These are phyloP conservation scores for Drosophila engyochracea DNA, from an alignment of 2,888 invertebrate species.

Conservation along the genomic window DNA sequence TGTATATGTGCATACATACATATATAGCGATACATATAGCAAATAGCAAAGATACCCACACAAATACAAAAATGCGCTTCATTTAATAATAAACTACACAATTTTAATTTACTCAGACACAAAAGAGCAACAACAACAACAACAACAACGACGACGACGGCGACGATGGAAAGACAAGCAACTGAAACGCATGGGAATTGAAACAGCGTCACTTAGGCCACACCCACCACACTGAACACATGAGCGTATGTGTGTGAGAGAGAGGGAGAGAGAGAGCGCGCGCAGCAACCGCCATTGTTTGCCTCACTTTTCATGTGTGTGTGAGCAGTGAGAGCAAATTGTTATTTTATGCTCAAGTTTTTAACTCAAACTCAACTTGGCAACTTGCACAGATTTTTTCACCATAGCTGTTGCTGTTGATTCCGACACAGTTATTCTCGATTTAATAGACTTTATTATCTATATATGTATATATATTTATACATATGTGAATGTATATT, in stretches of 20 bases:
- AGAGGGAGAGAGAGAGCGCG: slow-evolving; percentile 23
- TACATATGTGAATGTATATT: background rate
- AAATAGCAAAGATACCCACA: slow-evolving; percentile 50
- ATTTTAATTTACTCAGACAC: slow-evolving; percentile 83
- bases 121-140: slow-evolving; percentile 38
- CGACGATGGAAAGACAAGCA: background rate
- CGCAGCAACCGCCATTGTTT: slow-evolving; percentile 69
- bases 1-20: slow-evolving; percentile 14
- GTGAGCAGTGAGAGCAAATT: slow-evolving; percentile 39
- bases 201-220: slow-evolving; percentile 50
- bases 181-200: slow-evolving; percentile 55
- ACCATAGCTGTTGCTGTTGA: slow-evolving; percentile 70
- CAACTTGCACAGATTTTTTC: slow-evolving; percentile 39
- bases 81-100: slow-evolving; percentile 84
- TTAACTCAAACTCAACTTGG: slow-evolving; percentile 29
- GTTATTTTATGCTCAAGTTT: slow-evolving; percentile 18
- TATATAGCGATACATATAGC: slow-evolving; percentile 15
- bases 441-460: slow-evolving; percentile 64
- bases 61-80: slow-evolving; percentile 79
- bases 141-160: slow-evolving; percentile 22
- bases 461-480: background rate
- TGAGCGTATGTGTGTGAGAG: slow-evolving; percentile 27
- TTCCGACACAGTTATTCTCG: slow-evolving; percentile 36
- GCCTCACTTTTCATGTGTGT: slow-evolving; percentile 28
- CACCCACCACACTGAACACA: slow-evolving; percentile 34